Evolutionary conservation across 2,113 vertebrate species (phyloP).

Genomic region (Seriola dumerili): DNA sequence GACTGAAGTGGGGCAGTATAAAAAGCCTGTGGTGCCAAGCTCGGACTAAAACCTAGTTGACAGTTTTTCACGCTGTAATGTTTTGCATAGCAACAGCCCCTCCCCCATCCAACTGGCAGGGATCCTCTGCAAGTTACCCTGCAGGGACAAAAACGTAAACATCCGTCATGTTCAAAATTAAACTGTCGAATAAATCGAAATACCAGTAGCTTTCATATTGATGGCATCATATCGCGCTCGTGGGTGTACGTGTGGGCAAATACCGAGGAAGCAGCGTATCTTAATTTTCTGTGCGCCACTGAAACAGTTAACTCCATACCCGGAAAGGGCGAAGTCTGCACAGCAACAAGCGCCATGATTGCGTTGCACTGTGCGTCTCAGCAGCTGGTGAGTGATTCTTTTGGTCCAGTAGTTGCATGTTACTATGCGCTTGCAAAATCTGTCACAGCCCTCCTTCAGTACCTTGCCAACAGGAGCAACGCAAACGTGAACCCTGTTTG

Average conservation of each 20-base stretch:
- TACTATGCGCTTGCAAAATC: slow-evolving; percentile 83
- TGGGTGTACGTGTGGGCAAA: accelerated
- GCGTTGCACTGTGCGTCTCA: slow-evolving; percentile 81
- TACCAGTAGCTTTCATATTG: accelerated
- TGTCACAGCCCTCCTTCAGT: slow-evolving; percentile 75
- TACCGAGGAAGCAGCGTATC: accelerated
- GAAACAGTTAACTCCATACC: slow-evolving; percentile 80
- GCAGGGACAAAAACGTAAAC: slow-evolving; percentile 61
- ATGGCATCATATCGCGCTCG: accelerated
- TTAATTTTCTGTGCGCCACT: neutral
- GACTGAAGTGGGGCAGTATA: slow-evolving; percentile 51
- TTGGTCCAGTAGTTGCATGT: slow-evolving; percentile 85
- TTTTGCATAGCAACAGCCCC: slow-evolving; percentile 88
- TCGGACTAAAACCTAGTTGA: slow-evolving; percentile 68
- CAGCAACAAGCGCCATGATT: slow-evolving; percentile 88
- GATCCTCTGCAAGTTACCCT: slow-evolving; percentile 68
- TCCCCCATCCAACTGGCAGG: slow-evolving; percentile 68
- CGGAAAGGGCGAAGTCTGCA: slow-evolving; percentile 86
- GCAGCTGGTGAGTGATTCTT: slow-evolving; percentile 84
- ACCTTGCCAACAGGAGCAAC: slow-evolving; percentile 74
- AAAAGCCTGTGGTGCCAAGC: slow-evolving; percentile 40
- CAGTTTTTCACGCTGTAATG: slow-evolving; percentile 83
- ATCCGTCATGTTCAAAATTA: neutral
- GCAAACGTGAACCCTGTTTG: slow-evolving; percentile 30
- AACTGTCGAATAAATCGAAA: neutral